These are phyloP conservation scores for Indicator indicator DNA, from an alignment of 2,113 vertebrate genomes.

Conservation along the genomic window DNA sequence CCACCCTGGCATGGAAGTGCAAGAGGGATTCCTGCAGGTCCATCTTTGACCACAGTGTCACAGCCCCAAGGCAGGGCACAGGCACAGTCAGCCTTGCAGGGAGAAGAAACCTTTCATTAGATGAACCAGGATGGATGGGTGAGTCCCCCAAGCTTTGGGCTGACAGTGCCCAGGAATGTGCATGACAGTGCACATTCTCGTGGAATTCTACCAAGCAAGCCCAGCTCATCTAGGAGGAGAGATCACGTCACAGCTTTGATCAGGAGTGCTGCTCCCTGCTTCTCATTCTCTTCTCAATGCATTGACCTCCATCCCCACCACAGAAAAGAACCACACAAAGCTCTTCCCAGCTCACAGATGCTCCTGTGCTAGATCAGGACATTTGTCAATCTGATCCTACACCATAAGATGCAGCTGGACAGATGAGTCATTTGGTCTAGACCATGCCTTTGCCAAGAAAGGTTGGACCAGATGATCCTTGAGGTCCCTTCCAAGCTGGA, in stretches of 20 bases:
- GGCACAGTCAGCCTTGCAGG: neutral
- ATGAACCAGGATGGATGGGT: rapidly evolving
- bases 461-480: neutral
- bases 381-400: neutral
- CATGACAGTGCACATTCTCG: rapidly evolving
- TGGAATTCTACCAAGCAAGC: neutral
- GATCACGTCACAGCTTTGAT: neutral
- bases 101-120: neutral
- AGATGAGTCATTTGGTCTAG: neutral
- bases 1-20: neutral
- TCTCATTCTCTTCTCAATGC: neutral
- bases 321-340: neutral
- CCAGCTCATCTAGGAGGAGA: neutral
- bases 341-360: neutral
- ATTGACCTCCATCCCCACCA: neutral
- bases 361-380: neutral
- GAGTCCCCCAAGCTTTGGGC: neutral
- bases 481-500: too few relatives aligned
- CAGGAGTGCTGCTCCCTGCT: neutral
- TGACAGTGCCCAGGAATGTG: neutral
- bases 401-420: neutral
- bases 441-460: neutral
- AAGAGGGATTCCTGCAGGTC: neutral
- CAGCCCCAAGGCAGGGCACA: neutral
- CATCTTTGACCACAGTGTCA: neutral